Base-by-base conservation (phyloP, 2,888 invertebrate genomes). In the Ornithoptera alexandrae region DNA sequence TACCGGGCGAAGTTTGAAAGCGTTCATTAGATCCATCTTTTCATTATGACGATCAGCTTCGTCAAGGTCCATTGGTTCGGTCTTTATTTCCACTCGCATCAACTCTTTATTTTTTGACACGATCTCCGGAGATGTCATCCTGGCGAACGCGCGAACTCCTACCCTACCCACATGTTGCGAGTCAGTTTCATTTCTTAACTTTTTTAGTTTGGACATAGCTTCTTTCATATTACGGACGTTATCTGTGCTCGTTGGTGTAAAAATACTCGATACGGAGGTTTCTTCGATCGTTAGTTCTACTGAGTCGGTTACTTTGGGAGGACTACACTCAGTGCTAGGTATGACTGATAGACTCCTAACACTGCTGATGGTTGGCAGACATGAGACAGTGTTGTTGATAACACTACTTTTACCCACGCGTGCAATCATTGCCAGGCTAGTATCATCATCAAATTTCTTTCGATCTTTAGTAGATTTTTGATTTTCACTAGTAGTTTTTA, bases 111-210 rank as follows among this genome's bases (percentile, higher is more conserved):
- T 61, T 24, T 74, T 75, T 8, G 74, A 70, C 69, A 67, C 50
- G 62, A 73, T 70, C 15, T 77, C 74, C 0, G 86, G 83, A 65
- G 91, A 89, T 65, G 85, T 83, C 77, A 92, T 90, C 3, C 92
- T 81, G 0, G 92, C 92, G 72, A 92, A 92, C 0, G 92, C 86
- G 18, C 90, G 77, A 0, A 92, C 92, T 0, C 92, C 92, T 0
- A 92, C 90, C 18, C 84, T 78, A 0, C 91, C 92, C 2, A 90
- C 83, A 8, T 81, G 74, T 0, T 85, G 74, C 56, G 74, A 78
- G 8, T 87, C 84, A 0, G 79, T 73, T 0, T 80, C 82, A 1
- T 76, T 81, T 36, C 84, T 78, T 1, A 85, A 62, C 67, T 80
- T 87, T 61, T 88, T 85, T 20, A 86, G 76, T 72, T 87, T 88